Evolutionary conservation across 2,113 vertebrate genomes (phyloP).

Genomic region (Xiphias gladius): DNA sequence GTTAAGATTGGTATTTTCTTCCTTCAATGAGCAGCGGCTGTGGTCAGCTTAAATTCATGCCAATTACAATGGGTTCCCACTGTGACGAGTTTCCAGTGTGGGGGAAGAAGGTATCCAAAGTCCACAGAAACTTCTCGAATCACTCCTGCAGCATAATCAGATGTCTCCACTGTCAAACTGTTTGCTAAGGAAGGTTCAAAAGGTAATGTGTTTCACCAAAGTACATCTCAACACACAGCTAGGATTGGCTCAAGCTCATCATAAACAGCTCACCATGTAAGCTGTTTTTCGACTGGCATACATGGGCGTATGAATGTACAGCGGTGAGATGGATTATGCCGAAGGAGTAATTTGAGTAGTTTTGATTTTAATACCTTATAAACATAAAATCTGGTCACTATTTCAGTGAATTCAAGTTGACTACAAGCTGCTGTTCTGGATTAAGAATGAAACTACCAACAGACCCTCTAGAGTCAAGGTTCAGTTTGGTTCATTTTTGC

Average conservation of each 20-base stretch:
- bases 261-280: too few species aligned
- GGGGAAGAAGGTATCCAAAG: not conserved
- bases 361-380: too few species aligned
- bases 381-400: too few species aligned
- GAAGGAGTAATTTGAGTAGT: too few species aligned
- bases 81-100: not conserved
- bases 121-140: conserved; percentile 4
- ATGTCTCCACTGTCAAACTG: not conserved
- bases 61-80: conserved; percentile 27
- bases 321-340: not conserved
- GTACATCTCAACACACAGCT: not conserved
- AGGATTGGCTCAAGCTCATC: too few species aligned
- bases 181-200: not conserved
- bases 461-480: not conserved
- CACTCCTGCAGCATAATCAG: not conserved
- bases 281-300: not conserved
- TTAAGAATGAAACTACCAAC: not conserved
- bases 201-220: not conserved
- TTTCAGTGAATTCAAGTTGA: too few species aligned
- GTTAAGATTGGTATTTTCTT: conserved; percentile 32
- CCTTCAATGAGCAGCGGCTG: conserved; percentile 21
- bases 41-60: conserved; percentile 14
- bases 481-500: not conserved
- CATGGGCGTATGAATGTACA: not conserved
- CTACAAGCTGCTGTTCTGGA: too few species aligned